Evolutionary conservation across 1,140 invertebrate genomes (phyloP).

Genomic region (Pollicipes pollicipes): DNA sequence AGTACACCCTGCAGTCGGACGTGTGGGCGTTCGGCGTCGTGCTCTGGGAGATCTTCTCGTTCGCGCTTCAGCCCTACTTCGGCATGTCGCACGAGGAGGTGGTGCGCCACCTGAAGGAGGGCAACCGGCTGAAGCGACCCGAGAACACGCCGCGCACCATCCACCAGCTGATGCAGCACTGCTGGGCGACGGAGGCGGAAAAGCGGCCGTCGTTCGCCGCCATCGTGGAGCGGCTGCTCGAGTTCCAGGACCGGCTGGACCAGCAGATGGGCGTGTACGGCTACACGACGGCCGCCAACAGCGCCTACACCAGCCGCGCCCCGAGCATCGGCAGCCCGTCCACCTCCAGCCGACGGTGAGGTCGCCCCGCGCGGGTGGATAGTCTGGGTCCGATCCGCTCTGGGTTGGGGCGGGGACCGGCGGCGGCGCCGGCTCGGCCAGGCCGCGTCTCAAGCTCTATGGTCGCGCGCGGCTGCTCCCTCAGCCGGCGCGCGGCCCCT

Average conservation of each 20-base stretch:
- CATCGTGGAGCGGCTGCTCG: not conserved
- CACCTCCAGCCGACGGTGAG: no score
- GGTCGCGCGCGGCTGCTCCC: no score
- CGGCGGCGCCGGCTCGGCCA: no score
- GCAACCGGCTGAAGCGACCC: conserved; percentile 64
- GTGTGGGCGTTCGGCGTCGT: conserved; percentile 88
- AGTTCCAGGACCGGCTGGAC: not conserved
- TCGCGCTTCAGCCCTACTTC: conserved; percentile 82
- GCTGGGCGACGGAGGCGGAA: conserved; percentile 70
- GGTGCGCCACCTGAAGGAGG: conserved; percentile 78
- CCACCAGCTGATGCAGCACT: conserved; percentile 83
- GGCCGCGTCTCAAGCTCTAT: no score
- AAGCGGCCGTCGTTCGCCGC: conserved; percentile 57
- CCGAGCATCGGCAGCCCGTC: not conserved
- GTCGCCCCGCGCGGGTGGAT: no score
- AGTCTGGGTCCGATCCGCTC: no score
- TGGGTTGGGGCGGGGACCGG: no score
- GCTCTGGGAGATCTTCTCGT: conserved; percentile 86
- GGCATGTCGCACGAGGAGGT: conserved; percentile 90
- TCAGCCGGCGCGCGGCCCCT: no score
- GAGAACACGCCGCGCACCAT: conserved; percentile 75
- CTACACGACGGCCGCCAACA: not conserved
- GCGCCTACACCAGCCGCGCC: not conserved
- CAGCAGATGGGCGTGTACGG: conserved; percentile 1
- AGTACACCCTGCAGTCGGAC: conserved; percentile 81